Evolutionary conservation across 2,888 invertebrate species (phyloP), one percentile per base, ranked within the genome.

Genomic region (Lasioglossum calceatum): DNA sequence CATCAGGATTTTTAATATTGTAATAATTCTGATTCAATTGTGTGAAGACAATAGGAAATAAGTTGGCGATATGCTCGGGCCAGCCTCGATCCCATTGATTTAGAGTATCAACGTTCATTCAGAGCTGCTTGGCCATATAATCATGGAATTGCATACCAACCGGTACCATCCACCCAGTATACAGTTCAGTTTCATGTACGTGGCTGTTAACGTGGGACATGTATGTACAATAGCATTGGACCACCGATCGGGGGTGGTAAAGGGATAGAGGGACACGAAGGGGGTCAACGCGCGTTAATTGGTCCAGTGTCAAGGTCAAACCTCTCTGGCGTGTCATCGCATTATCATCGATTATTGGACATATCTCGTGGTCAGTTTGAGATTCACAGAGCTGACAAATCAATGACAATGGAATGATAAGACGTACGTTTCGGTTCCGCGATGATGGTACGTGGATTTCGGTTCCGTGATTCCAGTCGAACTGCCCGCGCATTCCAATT

Each of bases 301-400:
- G 95, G 93, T 94, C 91, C 95, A 94, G 92, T 95, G 95, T 95
- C 95, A 95, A 95, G 95, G 95, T 93, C 94, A 92, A 93, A 94
- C 93, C 93, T 92, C 93, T 90, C 90, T 84, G 85, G 88, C 91
- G 92, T 91, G 92, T 94, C 94, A 95, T 94, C 93, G 93, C 93
- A 95, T 95, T 95, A 95, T 94, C 94, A 94, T 94, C 92, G 94
- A 94, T 93, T 93, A 94, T 93, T 92, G 93, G 93, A 89, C 92
- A 90, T 91, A 93, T 92, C 91, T 92, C 92, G 90, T 90, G 92
- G 90, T 90, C 86, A 84, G 82, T 84, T 86, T 81, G 84, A 89
- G 89, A 82, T 84, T 77, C 80, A 67, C 81, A 74, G 54, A 87
- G 71, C 50, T 85, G 81, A 50, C 79, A 77, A 85, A 88, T 81